Evolutionary conservation across 2,888 invertebrate species (phyloP), one percentile per base, ranked within the genome.

Genomic region (Plebejus anna): DNA sequence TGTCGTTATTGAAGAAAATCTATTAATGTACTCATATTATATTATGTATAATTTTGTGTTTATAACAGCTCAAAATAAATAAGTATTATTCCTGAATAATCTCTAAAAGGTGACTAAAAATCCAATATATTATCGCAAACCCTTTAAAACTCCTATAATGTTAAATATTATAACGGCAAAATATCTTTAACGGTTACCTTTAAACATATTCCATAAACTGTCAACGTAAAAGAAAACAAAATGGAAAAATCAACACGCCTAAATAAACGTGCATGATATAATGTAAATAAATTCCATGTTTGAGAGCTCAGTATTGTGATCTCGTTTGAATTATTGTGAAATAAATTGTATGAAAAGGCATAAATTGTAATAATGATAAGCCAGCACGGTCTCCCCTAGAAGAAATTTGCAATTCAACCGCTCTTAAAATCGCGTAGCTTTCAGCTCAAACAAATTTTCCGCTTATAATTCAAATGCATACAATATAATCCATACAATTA

Each of bases 391-490:
- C 79, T 78, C 79, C 79, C 80, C 77, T 78, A 75, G 77, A 81
- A 79, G 79, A 81, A 80, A 81, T 81, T 81, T 80, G 80, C 80
- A 81, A 81, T 81, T 81, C 79, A 81, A 80, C 80, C 78, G 78
- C 77, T 70, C 77, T 76, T 78, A 78, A 78, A 79, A 79, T 78
- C 78, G 57, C 75, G 55, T 77, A 71, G 77, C 76, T 76, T 76
- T 75, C 75, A 57, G 70, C 66, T 78, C 77, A 75, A 72, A 77
- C 75, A 77, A 76, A 71, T 57, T 57, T 73, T 28, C 51, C 51
- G 55, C 28, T 32, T 47, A 73, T 73, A 51, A 73, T 73, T 55
- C 32, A 71, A 71, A 73, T 47, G 36, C 72, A 28, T 42, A 72
- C 55, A 73, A 13, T 4, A 66, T 66, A 32, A 66, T 66, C 66